These are phyloP conservation scores for Drosophila pseudotalamancana DNA, from an alignment of 2,888 invertebrate species.

Conservation along the genomic window DNA sequence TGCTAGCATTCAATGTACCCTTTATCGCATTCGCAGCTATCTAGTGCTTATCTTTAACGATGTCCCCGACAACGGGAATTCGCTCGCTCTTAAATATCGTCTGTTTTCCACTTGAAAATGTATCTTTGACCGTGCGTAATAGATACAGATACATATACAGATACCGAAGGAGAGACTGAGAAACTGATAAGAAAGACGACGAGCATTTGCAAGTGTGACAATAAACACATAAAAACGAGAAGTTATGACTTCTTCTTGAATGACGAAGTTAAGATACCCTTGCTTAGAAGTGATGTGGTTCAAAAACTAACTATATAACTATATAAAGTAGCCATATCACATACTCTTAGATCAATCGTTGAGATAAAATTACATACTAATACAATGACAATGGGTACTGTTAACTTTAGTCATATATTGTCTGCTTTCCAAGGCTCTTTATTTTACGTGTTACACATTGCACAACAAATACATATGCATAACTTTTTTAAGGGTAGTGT, in stretches of 20 bases:
- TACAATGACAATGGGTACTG: no score
- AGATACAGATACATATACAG: slow-evolving; percentile 10
- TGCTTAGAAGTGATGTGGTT: no score
- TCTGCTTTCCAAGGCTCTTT: no score
- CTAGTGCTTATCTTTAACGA: slow-evolving; percentile 14
- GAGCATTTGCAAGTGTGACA: slow-evolving; percentile 50
- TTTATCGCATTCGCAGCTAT: slow-evolving; percentile 1
- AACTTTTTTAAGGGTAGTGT: not conserved
- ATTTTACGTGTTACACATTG: not conserved
- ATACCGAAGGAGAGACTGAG: not conserved
- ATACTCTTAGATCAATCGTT: no score
- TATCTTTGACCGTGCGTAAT: slow-evolving; percentile 11
- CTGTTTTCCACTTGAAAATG: slow-evolving; percentile 36
- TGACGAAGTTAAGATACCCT: not conserved
- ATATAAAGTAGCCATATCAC: no score
- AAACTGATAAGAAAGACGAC: slow-evolving; percentile 5
- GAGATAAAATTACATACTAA: no score
- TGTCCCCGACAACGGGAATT: not conserved
- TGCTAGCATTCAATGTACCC: not conserved
- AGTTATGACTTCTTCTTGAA: no score
- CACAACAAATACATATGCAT: no score
- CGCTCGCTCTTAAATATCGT: not conserved
- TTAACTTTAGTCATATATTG: no score
- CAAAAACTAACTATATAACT: no score
- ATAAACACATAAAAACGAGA: slow-evolving; percentile 36